Conservation (phyloP, 1,140 invertebrate species). For the Drosophila pseudoananassae region DNA sequence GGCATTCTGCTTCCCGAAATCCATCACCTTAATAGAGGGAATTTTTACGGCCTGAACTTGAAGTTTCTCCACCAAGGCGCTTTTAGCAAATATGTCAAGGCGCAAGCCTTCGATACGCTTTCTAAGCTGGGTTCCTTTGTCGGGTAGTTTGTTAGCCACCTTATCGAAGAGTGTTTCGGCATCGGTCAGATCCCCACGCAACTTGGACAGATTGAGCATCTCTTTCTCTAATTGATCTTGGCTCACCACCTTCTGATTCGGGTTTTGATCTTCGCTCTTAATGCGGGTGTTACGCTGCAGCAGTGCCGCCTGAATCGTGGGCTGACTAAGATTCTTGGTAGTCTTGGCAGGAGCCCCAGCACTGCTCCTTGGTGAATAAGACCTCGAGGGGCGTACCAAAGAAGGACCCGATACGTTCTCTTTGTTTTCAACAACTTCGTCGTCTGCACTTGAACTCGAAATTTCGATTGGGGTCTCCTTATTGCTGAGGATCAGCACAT, state of each 20-base stretch:
- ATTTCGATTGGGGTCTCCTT: conserved; percentile 70
- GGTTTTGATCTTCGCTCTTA: conserved; percentile 18
- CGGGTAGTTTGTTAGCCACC: conserved; percentile 60
- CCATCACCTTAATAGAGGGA: conserved; percentile 9
- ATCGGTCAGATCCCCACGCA: conserved; percentile 40
- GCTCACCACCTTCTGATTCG: conserved; percentile 27
- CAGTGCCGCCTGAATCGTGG: conserved; percentile 54
- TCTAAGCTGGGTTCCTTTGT: conserved; percentile 65
- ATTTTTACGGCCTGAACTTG: conserved; percentile 31
- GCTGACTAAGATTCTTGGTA: conserved; percentile 57
- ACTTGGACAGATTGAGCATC: conserved; percentile 48
- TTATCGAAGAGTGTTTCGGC: conserved; percentile 61
- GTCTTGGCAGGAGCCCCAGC: conserved; percentile 29
- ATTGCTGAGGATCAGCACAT: conserved; percentile 66
- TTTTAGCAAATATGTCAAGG: conserved; percentile 36
- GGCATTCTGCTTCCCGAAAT: not conserved
- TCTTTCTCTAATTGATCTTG: conserved; percentile 52
- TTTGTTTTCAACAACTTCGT: conserved; percentile 38
- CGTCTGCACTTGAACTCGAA: conserved; percentile 47
- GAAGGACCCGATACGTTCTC: conserved; percentile 19
- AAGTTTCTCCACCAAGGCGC: conserved; percentile 22
- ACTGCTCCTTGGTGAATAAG: conserved; percentile 30
- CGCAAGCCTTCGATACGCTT: conserved; percentile 55
- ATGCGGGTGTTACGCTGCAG: conserved; percentile 9
- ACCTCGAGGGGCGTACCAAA: conserved; percentile 1